Percentiles rank a stretch among this genome's conserved stretches.
These are phyloP conservation scores for Alethe diademata DNA, from an alignment of 2,113 vertebrate genomes.

Conservation along the genomic window DNA sequence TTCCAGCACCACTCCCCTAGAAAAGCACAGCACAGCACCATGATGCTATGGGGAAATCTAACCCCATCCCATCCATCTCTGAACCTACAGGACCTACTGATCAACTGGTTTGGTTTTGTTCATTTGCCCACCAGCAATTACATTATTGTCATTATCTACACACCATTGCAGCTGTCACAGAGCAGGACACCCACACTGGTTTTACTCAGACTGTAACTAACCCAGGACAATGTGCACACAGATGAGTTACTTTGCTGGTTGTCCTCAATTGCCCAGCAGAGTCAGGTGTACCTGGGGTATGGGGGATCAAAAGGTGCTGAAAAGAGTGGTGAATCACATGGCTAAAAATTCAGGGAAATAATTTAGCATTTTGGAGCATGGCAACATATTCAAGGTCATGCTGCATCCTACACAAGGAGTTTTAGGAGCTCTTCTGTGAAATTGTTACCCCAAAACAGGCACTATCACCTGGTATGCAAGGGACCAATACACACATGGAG, in stretches of 20 bases:
- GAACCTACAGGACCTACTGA: neutral
- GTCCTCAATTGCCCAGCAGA: neutral
- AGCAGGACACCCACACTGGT: neutral
- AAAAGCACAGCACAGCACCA: neutral
- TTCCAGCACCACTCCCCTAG: neutral
- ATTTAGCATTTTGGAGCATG: neutral
- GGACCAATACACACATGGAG: neutral
- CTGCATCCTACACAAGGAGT: neutral
- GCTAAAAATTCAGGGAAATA: neutral
- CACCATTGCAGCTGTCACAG: neutral
- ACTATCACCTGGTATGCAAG: neutral
- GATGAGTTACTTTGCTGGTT: neutral
- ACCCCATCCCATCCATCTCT: neutral
- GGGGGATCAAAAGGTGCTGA: neutral
- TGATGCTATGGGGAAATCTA: neutral
- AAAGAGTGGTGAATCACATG: neutral
- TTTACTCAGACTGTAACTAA: neutral
- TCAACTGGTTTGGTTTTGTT: neutral
- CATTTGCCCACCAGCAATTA: neutral
- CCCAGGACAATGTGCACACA: rapidly evolving
- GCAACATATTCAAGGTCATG: neutral
- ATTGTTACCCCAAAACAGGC: neutral
- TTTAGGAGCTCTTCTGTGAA: neutral
- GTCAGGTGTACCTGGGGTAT: neutral
- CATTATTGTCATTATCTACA: too few relatives aligned